A percentile compares a stretch with the other conserved stretches of the same genome.
Conservation (phyloP, 1,140 invertebrate species). For the Asbolus verrucosus region DNA sequence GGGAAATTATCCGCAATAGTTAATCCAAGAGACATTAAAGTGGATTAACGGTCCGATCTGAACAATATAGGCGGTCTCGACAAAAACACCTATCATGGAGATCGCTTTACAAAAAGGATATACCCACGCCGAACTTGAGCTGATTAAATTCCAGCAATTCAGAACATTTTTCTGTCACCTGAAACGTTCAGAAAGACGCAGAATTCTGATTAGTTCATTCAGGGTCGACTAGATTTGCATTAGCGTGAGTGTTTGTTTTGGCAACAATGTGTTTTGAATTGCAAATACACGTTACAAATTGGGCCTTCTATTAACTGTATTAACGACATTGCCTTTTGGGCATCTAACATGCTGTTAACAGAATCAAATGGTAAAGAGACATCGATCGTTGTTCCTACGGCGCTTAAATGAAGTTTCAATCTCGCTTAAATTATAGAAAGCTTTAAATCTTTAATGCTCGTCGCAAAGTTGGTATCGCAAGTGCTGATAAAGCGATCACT, state of each 20-base stretch:
- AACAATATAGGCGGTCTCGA: conserved; percentile 11
- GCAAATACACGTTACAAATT: not conserved
- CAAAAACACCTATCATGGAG: conserved; percentile 3
- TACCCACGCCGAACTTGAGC: not conserved
- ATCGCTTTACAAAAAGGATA: not conserved
- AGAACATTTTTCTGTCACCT: not conserved
- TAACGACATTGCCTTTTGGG: conserved; percentile 23
- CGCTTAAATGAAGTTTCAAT: conserved; percentile 31
- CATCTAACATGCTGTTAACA: conserved; percentile 15
- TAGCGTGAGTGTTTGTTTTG: conserved; percentile 2
- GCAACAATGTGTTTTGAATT: not conserved
- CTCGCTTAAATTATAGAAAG: conserved; percentile 24
- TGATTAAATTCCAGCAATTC: conserved; percentile 5
- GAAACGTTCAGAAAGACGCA: not conserved
- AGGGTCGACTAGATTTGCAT: not conserved
- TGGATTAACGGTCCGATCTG: conserved; percentile 3
- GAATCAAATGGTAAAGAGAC: conserved; percentile 23
- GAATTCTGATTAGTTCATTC: not conserved
- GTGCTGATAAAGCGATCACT: conserved; percentile 31
- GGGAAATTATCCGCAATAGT: conserved; percentile 20
- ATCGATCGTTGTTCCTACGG: too few relatives aligned
- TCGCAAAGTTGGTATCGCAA: not conserved
- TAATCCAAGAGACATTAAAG: conserved; percentile 7
- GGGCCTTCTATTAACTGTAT: not conserved
- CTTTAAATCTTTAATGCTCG: conserved; percentile 21